These are phyloP conservation scores for Lichenostomus cassidix DNA, from an alignment of 2,113 vertebrate species.

Conservation along the genomic window DNA sequence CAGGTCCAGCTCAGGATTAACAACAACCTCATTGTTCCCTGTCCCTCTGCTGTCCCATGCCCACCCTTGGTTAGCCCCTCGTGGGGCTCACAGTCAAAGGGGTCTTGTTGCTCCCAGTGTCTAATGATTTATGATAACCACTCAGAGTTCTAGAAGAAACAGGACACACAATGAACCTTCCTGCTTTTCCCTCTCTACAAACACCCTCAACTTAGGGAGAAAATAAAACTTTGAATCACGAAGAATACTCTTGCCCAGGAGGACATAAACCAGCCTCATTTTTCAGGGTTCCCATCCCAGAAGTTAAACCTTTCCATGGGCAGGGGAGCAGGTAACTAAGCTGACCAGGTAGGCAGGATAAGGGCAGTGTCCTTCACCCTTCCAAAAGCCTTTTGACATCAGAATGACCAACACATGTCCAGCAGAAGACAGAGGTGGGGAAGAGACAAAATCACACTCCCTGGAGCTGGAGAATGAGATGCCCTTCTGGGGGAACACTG, in stretches of 20 bases:
- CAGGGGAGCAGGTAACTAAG: not conserved
- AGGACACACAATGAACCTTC: not conserved
- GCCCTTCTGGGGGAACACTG: not conserved
- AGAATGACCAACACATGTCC: not conserved
- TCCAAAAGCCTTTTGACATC: not conserved
- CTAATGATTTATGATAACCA: not conserved
- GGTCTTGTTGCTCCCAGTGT: accelerated
- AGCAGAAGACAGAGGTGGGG: not conserved
- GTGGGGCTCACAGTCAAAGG: not conserved
- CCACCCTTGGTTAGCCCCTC: not conserved
- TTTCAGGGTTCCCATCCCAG: not conserved
- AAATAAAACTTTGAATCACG: not conserved
- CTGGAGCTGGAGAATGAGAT: not conserved
- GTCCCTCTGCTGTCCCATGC: not conserved
- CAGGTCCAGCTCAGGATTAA: not conserved
- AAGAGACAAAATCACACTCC: not conserved
- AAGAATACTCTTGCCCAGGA: not conserved
- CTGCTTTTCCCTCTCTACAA: not conserved
- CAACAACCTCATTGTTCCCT: not conserved
- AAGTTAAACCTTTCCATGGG: not conserved
- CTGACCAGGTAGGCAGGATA: not conserved
- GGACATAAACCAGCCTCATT: not conserved
- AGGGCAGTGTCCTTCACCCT: not conserved
- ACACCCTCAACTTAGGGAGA: not conserved
- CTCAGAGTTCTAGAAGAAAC: not conserved